Percentiles rank a stretch among this genome's conserved stretches.
Conservation (phyloP, 2,888 invertebrate genomes). For the Cerastis rubricosa region DNA sequence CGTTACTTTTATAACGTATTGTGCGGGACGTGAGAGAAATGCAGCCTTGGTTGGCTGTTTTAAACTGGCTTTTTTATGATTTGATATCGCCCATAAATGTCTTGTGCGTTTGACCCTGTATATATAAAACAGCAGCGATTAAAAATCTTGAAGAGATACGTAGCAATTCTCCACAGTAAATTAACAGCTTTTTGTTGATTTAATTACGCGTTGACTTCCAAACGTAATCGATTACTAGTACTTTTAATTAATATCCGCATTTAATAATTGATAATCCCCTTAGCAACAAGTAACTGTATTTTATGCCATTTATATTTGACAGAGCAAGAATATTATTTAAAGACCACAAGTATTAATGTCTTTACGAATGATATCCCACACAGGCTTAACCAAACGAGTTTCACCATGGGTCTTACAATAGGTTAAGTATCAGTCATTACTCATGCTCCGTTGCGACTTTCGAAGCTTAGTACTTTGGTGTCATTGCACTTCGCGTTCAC, state of each 20-base stretch:
- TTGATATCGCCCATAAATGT: neutral
- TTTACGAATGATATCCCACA: conserved; percentile 35
- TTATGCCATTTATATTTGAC: conserved; percentile 27
- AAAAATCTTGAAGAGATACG: neutral
- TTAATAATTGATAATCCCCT: conserved; percentile 7
- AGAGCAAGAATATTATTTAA: conserved; percentile 39
- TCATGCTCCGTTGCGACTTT: conserved; percentile 59
- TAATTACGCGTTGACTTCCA: conserved; percentile 7
- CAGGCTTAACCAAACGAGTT: conserved; percentile 48
- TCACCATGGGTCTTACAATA: conserved; percentile 48
- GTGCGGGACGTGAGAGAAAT: conserved; percentile 53
- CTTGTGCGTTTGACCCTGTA: neutral
- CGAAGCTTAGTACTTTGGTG: conserved; percentile 56
- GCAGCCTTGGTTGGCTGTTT: conserved; percentile 29
- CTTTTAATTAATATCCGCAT: conserved; percentile 15
- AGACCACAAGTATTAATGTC: conserved; percentile 21
- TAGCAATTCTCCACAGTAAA: conserved; percentile 11
- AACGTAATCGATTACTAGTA: conserved; percentile 36
- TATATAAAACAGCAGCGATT: neutral
- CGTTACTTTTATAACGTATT: conserved; percentile 65
- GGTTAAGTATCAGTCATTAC: conserved; percentile 56
- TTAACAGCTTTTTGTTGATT: conserved; percentile 26
- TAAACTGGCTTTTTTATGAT: conserved; percentile 4
- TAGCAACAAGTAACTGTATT: neutral
- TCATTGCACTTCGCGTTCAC: conserved; percentile 54